Percentiles rank a stretch among this genome's conserved stretches.
phyloP scores from a whole-genome alignment of 92 coral and sea anemone genomes.

The Paramuricea clavata region DNA sequence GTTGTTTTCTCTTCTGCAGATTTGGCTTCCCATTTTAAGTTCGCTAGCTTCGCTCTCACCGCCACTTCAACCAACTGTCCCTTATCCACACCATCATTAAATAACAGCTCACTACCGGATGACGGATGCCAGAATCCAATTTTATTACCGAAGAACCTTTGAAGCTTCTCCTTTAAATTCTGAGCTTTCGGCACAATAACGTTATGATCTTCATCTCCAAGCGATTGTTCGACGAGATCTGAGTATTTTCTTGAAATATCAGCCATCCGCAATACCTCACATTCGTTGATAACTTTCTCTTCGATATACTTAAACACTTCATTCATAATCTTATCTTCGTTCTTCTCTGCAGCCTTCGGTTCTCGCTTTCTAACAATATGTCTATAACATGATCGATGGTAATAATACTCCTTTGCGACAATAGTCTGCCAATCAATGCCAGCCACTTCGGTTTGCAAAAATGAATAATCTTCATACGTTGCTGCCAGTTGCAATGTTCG shows the following conservation, averaged over 20 bases:
- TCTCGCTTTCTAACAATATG: neutral
- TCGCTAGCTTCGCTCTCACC: neutral
- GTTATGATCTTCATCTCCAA: neutral
- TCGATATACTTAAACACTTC: neutral
- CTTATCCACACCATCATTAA: neutral
- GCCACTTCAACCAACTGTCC: slow-evolving; percentile 20
- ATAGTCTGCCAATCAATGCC: neutral
- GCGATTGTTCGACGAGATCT: neutral
- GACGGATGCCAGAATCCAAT: slow-evolving; percentile 11
- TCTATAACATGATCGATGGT: neutral
- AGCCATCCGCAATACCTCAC: neutral
- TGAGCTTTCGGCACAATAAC: neutral
- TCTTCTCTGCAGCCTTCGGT: neutral
- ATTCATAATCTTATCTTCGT: neutral
- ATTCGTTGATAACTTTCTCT: neutral
- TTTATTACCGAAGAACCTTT: neutral
- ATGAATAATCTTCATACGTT: neutral
- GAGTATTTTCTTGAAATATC: neutral
- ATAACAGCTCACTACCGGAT: neutral
- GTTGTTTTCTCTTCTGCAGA: neutral
- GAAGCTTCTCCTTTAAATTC: neutral
- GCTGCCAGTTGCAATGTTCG: neutral
- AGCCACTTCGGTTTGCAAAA: neutral
- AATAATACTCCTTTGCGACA: neutral
- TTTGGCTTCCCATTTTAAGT: neutral